Base-by-base conservation (phyloP, 2,888 invertebrate species). In the Pycnomerus fuliginosus region DNA sequence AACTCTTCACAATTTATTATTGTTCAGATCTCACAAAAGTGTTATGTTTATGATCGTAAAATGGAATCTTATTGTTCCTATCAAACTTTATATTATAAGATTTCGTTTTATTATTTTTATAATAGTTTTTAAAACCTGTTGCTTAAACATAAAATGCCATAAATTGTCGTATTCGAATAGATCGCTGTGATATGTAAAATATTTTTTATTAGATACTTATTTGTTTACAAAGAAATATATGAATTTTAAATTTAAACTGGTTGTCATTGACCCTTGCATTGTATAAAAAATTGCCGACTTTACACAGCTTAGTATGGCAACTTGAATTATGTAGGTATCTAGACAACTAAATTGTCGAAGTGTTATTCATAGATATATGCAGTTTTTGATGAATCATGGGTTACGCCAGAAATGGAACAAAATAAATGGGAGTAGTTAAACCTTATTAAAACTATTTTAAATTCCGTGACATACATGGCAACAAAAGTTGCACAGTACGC, bases 111-210 rank as follows among this genome's bases (percentile, higher is more conserved):
- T 47, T 43, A 29, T 13, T 36, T 31, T 16, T 28, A 43, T 32
- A 30, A 29, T 42, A 31, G 34, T 48, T 46, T 48, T 37, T 43
- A 41, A 37, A 48, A 42, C 5, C 44, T 54, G 44, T 60, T 51
- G 53, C 55, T 53, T 55, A 54, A 55, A 50, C 49, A 56, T 55
- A 34, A 37, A 53, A 58, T 52, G 57, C 62, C 60, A 61, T 61
- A 61, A 52, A 53, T 52, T 51, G 55, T 59, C 50, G 48, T 54
- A 50, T 49, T 46, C 55, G 50, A 52, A 52, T 55, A 60, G 53
- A 54, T 52, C 52, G 56, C 64, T 66, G 66, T 66, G 66, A 66
- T 66, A 64, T 63, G 61, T 64, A 66, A 56, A 58, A 57, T 56
- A 59, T 37, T 39, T 50, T 51, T 39, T 50, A 44, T 46, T 46